These are phyloP conservation scores for Galeopsomyia nigrocyanea DNA, from an alignment of 2,888 invertebrate species.

Conservation along the genomic window DNA sequence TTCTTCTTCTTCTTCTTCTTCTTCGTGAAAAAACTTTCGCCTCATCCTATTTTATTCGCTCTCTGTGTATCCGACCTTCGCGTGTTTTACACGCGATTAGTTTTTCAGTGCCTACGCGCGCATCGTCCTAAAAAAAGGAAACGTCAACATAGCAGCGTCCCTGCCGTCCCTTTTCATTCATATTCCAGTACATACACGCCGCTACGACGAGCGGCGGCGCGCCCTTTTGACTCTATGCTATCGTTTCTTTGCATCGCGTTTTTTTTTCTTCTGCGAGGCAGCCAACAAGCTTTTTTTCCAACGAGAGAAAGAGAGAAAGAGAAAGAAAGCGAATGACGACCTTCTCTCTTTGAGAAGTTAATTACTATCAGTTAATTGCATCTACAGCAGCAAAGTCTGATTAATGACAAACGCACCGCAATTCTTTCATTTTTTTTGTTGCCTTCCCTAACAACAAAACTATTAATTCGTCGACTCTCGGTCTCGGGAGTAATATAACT, in stretches of 20 bases:
- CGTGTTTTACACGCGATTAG: constrained; percentile 15
- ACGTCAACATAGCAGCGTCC: too few relatives aligned
- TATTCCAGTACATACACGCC: too few relatives aligned
- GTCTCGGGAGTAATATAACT: constrained; percentile 29
- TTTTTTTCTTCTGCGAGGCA: too few relatives aligned
- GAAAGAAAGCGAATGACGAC: background rate
- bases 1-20: too few relatives aligned
- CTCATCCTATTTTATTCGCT: too few relatives aligned
- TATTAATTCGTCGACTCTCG: background rate
- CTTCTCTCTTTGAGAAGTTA: constrained; percentile 59
- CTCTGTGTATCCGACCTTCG: too few relatives aligned
- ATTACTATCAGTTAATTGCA: constrained; percentile 65
- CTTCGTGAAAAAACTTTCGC: too few relatives aligned
- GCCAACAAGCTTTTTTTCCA: too few relatives aligned
- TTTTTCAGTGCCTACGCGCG: constrained; percentile 22
- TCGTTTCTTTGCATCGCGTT: constrained; percentile 21
- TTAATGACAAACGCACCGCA: constrained; percentile 20
- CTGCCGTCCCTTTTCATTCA: too few relatives aligned
- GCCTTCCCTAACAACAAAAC: too few relatives aligned
- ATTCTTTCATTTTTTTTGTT: background rate
- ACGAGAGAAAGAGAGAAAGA: constrained; percentile 36
- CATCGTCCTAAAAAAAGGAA: background rate
- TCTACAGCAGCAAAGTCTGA: constrained; percentile 51
- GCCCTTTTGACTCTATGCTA: background rate
- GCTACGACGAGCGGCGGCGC: too few relatives aligned